These are phyloP conservation scores for Hypothenemus hampei DNA, from an alignment of 1,140 invertebrate genomes.

Conservation along the genomic window DNA sequence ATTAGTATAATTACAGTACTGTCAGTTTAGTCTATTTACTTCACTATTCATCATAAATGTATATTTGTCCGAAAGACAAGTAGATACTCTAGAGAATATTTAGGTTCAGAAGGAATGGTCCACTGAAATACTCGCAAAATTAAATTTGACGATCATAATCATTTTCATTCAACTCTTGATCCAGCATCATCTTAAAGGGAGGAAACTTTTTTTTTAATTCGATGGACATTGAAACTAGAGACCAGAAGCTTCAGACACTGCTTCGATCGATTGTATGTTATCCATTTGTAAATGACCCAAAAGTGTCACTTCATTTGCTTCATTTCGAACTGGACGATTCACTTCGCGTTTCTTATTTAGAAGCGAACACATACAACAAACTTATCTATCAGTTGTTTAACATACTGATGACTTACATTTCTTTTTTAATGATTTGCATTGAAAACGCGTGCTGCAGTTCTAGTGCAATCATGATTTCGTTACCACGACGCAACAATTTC, in stretches of 20 bases:
- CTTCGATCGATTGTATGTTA: not conserved
- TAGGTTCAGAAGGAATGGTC: not conserved
- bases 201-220: not conserved
- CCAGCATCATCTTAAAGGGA: not conserved
- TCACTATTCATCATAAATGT: not conserved
- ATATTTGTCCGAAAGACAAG: not conserved
- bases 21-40: not conserved
- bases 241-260: not conserved
- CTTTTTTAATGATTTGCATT: not conserved
- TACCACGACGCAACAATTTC: not conserved
- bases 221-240: not conserved
- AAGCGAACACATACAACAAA: not conserved
- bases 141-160: not conserved
- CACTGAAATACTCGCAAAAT: not conserved
- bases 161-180: not conserved
- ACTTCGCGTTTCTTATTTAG: not conserved
- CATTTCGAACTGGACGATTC: not conserved
- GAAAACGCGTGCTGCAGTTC: not conserved
- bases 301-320: not conserved
- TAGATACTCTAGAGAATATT: not conserved
- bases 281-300: not conserved
- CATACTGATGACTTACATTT: not conserved
- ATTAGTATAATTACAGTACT: not conserved
- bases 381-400: not conserved
- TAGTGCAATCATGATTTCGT: not conserved